A percentile compares a stretch with the other conserved stretches of the same genome.
Evolutionary conservation across 2,797 vertebrate species (phyloP).

Genomic region (Margarornis squamiger): DNA sequence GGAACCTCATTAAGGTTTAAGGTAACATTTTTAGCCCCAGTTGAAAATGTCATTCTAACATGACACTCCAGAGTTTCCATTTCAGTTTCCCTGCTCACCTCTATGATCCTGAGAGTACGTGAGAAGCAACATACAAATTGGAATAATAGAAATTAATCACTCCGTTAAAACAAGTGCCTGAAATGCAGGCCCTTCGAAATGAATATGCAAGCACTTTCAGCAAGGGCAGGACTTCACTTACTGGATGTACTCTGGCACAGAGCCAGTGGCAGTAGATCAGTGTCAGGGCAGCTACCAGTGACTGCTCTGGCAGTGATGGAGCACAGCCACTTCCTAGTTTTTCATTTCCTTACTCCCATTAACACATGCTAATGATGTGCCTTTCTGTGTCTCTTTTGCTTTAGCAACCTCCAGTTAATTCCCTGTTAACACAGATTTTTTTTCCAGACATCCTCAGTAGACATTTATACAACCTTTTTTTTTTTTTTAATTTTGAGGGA

Average conservation of each 20-base stretch:
- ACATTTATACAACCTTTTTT: background rate
- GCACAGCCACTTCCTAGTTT: background rate
- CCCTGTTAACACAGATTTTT: background rate
- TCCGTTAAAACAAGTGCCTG: background rate
- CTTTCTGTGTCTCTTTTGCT: background rate
- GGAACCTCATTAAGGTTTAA: background rate
- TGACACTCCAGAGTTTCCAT: fast-evolving
- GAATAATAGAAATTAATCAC: background rate
- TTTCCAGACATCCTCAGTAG: background rate
- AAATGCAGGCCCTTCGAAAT: background rate
- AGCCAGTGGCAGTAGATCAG: background rate
- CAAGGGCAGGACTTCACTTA: constrained; percentile 25
- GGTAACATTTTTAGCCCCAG: background rate
- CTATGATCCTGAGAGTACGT: background rate
- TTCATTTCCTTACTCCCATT: constrained; percentile 3
- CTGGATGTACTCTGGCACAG: background rate
- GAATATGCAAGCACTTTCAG: background rate
- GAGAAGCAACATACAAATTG: background rate
- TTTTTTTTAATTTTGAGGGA: background rate
- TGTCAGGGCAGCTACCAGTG: background rate
- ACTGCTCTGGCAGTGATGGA: constrained; percentile 23
- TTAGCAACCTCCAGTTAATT: constrained; percentile 11
- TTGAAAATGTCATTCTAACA: background rate
- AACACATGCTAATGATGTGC: constrained; percentile 31
- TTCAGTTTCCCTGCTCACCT: background rate